Evolutionary conservation across 2,797 vertebrate species (phyloP).

Genomic region (Squalus acanthias): DNA sequence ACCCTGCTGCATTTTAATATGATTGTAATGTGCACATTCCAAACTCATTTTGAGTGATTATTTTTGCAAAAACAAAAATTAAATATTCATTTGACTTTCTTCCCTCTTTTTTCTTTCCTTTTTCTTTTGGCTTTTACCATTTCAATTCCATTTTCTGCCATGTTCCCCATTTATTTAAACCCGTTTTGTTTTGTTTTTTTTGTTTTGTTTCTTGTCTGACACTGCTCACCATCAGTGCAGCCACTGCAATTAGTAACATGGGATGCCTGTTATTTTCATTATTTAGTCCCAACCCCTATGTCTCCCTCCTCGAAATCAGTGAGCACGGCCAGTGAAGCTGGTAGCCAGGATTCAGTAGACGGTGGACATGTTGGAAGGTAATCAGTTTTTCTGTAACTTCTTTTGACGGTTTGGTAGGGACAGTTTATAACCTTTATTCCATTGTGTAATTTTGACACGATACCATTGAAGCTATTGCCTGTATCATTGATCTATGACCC

Average conservation of each 20-base stretch:
- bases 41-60: slow-evolving; percentile 51
- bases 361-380: slow-evolving; percentile 75
- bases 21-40: slow-evolving; percentile 34
- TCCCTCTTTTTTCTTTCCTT: slow-evolving; percentile 61
- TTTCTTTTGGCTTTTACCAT: slow-evolving; percentile 50
- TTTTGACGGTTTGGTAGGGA: neutral
- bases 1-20: slow-evolving; percentile 8
- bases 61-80: slow-evolving; percentile 51
- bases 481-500: neutral
- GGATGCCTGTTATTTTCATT: slow-evolving; percentile 83
- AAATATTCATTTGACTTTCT: slow-evolving; percentile 66
- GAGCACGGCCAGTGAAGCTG: slow-evolving; percentile 80
- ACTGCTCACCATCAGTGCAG: slow-evolving; percentile 75
- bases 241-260: slow-evolving; percentile 80
- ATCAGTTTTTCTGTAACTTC: slow-evolving; percentile 39
- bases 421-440: neutral
- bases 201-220: slow-evolving; percentile 67
- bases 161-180: slow-evolving; percentile 52
- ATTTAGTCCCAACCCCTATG: slow-evolving; percentile 89
- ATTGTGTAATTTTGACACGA: neutral
- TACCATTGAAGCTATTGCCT: neutral
- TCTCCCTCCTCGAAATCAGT: slow-evolving; percentile 85
- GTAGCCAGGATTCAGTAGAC: slow-evolving; percentile 80
- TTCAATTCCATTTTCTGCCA: slow-evolving; percentile 54
- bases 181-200: slow-evolving; percentile 63